Conservation (phyloP, 2,797 vertebrate genomes). For the Crenichthys baileyi region DNA sequence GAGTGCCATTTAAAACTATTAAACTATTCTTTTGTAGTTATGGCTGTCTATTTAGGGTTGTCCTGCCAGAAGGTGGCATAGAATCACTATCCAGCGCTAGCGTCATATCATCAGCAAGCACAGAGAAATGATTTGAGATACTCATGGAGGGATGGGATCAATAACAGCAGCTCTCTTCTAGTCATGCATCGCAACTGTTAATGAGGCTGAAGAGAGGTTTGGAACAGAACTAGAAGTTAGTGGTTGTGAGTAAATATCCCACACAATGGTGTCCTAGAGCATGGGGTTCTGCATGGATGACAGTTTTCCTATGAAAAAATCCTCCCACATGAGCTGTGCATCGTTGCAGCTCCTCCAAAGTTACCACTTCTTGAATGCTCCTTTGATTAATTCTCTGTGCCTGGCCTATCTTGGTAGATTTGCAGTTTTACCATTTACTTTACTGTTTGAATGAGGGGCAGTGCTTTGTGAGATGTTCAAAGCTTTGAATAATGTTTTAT, state of each 20-base stretch:
- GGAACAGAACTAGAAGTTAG: neutral
- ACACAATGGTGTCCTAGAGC: neutral
- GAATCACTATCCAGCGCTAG: neutral
- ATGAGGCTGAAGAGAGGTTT: neutral
- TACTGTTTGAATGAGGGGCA: neutral
- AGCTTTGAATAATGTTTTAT: neutral
- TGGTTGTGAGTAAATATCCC: neutral
- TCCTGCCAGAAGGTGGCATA: neutral
- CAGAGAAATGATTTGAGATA: neutral
- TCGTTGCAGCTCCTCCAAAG: neutral
- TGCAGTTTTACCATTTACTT: neutral
- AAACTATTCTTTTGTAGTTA: neutral
- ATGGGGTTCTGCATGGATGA: neutral
- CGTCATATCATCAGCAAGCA: neutral
- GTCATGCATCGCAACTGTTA: neutral
- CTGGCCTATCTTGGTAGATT: neutral
- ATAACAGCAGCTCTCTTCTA: neutral
- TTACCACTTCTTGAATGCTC: neutral
- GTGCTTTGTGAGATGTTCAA: neutral
- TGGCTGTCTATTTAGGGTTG: neutral
- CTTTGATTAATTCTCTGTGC: neutral
- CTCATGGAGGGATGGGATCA: neutral
- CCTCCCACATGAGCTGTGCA: neutral
- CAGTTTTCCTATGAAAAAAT: neutral
- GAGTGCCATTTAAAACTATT: neutral